These are phyloP conservation scores for Myripristis jacobus DNA, from an alignment of 2,797 vertebrate species.

Conservation along the genomic window DNA sequence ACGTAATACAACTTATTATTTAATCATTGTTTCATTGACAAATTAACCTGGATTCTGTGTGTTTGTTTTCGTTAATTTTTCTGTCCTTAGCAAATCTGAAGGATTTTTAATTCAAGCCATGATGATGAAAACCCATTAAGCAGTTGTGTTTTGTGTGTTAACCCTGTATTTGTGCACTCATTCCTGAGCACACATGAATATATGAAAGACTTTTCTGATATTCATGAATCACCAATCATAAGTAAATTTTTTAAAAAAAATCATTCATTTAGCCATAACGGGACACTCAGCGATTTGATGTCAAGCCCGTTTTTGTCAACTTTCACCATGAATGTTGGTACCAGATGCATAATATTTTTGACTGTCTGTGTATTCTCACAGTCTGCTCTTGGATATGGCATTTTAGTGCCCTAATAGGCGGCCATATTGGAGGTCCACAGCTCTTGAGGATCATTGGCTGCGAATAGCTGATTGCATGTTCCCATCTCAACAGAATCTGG, in stretches of 20 bases:
- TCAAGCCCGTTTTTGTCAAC: slow-evolving; percentile 22
- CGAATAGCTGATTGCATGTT: too few species aligned
- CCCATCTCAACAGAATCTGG: too few species aligned
- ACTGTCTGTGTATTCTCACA: not conserved
- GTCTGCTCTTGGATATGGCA: not conserved
- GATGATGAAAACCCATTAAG: not conserved
- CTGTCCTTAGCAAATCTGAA: slow-evolving; percentile 9
- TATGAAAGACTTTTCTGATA: slow-evolving; percentile 10
- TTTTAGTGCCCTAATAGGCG: too few species aligned
- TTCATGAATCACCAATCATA: slow-evolving; percentile 25
- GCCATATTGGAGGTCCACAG: too few species aligned
- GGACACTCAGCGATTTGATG: slow-evolving; percentile 46
- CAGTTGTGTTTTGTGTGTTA: slow-evolving; percentile 55
- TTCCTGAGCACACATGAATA: slow-evolving; percentile 40
- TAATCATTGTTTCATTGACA: slow-evolving; percentile 27
- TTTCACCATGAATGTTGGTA: not conserved
- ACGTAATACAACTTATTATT: slow-evolving; percentile 14
- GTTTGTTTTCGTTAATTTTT: slow-evolving; percentile 43
- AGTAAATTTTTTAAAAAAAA: slow-evolving; percentile 19
- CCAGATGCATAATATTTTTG: not conserved
- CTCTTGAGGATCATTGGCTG: too few species aligned
- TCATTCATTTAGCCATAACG: slow-evolving; percentile 2
- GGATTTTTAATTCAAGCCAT: slow-evolving; percentile 53
- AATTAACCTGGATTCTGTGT: slow-evolving; percentile 29
- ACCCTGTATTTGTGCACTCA: slow-evolving; percentile 47